phyloP scores from a whole-genome alignment of 2,797 vertebrate genomes.

The Acipenser ruthenus region DNA sequence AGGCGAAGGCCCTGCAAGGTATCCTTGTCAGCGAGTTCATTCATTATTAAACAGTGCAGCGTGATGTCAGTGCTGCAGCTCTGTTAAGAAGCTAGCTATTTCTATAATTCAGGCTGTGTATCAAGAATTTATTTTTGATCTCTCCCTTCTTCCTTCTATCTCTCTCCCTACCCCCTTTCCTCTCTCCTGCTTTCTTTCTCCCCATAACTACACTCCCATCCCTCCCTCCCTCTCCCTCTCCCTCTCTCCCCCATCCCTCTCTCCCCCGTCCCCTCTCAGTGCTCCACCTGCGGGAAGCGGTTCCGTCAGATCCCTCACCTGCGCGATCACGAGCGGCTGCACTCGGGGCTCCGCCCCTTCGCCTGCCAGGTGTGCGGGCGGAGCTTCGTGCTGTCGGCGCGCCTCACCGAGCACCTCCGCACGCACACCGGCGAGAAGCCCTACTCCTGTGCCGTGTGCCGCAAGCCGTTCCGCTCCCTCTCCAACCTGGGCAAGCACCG shows the following conservation, averaged over 20 bases:
- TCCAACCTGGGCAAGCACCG: conserved; percentile 58
- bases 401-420: conserved; percentile 81
- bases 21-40: no score
- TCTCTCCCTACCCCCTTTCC: conserved; percentile 35
- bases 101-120: conserved; percentile 17
- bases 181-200: conserved; percentile 50
- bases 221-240: background rate
- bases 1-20: no score
- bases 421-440: conserved; percentile 83
- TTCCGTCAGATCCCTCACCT: conserved; percentile 69
- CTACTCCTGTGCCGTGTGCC: conserved; percentile 64
- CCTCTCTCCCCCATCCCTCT: conserved; percentile 3
- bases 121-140: conserved; percentile 39
- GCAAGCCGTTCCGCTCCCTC: conserved; percentile 74
- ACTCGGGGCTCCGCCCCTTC: conserved; percentile 69
- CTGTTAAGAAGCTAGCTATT: no score
- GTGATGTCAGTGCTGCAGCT: no score
- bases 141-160: conserved; percentile 44
- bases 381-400: conserved; percentile 79
- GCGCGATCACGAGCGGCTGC: conserved; percentile 73
- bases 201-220: conserved; percentile 36
- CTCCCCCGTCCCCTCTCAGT: conserved; percentile 27
- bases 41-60: no score
- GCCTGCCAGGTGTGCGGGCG: conserved; percentile 82
- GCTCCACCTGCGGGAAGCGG: conserved; percentile 45